These are phyloP conservation scores for Chrysochloris asiatica DNA, from an alignment of 2,113 vertebrate genomes.

Conservation along the genomic window DNA sequence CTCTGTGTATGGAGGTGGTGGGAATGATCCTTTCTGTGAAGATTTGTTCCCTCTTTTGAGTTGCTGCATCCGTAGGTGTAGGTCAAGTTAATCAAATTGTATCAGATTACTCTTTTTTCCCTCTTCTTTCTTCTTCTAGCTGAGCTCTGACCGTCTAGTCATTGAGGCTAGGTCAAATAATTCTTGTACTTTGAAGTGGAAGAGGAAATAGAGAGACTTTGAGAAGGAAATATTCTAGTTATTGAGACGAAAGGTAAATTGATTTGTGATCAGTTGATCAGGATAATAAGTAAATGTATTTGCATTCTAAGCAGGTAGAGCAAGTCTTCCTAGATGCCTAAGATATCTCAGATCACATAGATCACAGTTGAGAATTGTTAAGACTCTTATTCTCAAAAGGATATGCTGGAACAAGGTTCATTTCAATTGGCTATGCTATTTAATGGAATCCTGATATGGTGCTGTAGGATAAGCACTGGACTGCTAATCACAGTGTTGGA, in stretches of 20 bases:
- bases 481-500: no score
- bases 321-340: not conserved
- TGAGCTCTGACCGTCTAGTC: no score
- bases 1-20: no score
- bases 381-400: not conserved
- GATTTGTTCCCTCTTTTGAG: no score
- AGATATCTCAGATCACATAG: not conserved
- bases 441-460: no score
- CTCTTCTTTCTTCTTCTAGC: no score
- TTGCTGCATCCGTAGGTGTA: no score
- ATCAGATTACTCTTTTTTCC: no score
- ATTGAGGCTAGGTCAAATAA: no score
- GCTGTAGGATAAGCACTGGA: no score
- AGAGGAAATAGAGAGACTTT: not conserved
- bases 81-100: no score
- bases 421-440: not conserved
- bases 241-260: not conserved
- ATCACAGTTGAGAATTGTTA: not conserved
- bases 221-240: not conserved
- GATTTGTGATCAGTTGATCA: not conserved
- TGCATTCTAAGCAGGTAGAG: not conserved
- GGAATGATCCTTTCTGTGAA: no score
- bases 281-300: not conserved
- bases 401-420: not conserved
- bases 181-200: not conserved